Percentiles rank a stretch among this genome's conserved stretches.
Conservation (phyloP, 2,797 vertebrate genomes). For the Myotis pilosus region DNA sequence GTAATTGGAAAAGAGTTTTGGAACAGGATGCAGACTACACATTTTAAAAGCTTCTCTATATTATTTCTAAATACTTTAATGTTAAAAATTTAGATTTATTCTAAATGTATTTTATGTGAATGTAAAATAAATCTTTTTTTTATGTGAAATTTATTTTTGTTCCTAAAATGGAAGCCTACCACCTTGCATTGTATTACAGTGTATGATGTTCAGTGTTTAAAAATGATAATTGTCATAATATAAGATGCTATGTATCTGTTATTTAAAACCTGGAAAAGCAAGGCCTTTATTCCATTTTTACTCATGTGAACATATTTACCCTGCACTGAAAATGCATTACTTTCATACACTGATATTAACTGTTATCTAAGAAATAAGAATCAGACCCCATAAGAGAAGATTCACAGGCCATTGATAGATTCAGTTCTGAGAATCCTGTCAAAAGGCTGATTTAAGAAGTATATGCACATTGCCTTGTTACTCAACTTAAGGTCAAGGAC, state of each 20-base stretch:
- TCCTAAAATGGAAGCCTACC: slow-evolving; percentile 75
- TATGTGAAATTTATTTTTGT: slow-evolving; percentile 76
- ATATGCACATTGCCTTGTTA: background rate
- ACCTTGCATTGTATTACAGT: slow-evolving; percentile 78
- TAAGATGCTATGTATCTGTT: slow-evolving; percentile 75
- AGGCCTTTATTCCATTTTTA: slow-evolving; percentile 43
- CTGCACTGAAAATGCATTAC: slow-evolving; percentile 49
- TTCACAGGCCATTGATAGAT: background rate
- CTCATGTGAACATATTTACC: slow-evolving; percentile 27
- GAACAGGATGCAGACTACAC: slow-evolving; percentile 42
- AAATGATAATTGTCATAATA: slow-evolving; percentile 73
- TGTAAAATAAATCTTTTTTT: slow-evolving; percentile 80
- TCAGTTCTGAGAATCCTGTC: slow-evolving; percentile 28
- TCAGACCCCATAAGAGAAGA: background rate
- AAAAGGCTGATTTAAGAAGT: background rate
- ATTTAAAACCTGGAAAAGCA: slow-evolving; percentile 63
- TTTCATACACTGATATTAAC: slow-evolving; percentile 25
- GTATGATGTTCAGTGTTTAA: slow-evolving; percentile 80
- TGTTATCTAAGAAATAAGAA: slow-evolving; percentile 42
- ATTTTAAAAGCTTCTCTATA: slow-evolving; percentile 21
- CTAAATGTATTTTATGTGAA: slow-evolving; percentile 70
- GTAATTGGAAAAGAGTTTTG: slow-evolving; percentile 77
- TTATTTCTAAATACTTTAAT: slow-evolving; percentile 64
- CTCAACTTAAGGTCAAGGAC: background rate
- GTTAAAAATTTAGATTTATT: slow-evolving; percentile 78